Evolutionary conservation across 2,888 invertebrate genomes (phyloP), one percentile per base, ranked within the genome.

Genomic region (Tuberolachnus salignus): DNA sequence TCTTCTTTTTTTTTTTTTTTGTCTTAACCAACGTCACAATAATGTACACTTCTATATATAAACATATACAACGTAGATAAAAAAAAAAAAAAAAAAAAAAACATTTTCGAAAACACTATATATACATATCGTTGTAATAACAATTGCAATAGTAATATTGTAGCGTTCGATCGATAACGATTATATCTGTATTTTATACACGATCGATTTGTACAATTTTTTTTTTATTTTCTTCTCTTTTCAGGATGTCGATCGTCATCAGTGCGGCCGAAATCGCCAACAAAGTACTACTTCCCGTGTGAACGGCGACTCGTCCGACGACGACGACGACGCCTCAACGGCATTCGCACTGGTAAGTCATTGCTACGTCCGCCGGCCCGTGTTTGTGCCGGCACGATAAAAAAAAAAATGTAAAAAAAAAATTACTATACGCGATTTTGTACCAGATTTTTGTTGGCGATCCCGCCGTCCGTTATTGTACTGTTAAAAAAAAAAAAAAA

Each of bases 271-370:
- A 57, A 78, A 49, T 67, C 23, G 57, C 26, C 57, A 78, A 59
- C 59, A 57, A 14, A 49, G 66, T 67, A 49, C 57, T 67, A 49
- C 57, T 16, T 34, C 67, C 67, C 75, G 49, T 57, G 49, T 78
- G 34, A 78, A 78, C 34, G 67, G 57, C 34, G 75, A 67, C 16
- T 67, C 59, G 21, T 67, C 67, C 46, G 46, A 46, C 46, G 46
- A 46, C 46, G 75, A 69, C 66, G 59, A 78, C 57, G 67, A 69
- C 53, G 67, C 46, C 57, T 78, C 75, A 59, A 78, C 75, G 67
- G 75, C 75, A 69, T 78, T 67, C 75, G 75, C 57, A 78, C 75
- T 78, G 75, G 75, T 78, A 51, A 69, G 59, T 57, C 63, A 51
- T 63, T 63, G 4, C 2, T 59, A 34, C 34, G 34, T 34, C 34